Base-by-base conservation (phyloP, 1,140 invertebrate species). In the Frieseomelitta varia region DNA sequence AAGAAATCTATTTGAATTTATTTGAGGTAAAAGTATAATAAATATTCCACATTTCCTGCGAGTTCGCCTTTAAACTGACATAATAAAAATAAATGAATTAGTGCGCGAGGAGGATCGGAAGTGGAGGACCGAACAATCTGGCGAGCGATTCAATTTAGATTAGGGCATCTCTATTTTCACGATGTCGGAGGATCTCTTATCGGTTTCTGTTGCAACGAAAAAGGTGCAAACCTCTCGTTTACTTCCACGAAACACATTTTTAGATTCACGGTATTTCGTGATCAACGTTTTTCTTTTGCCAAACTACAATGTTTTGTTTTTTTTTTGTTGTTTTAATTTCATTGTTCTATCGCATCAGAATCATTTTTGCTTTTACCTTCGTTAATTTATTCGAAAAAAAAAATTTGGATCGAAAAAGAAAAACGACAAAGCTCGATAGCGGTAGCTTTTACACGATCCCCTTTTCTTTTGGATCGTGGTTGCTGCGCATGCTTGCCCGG, bases 81-180 rank as follows among this genome's bases (percentile, higher is more conserved):
- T 78, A 77, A 71, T 51, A 67, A 83, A 83, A 73, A 39, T 72
- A 67, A 79, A 83, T 27, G 86, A 88, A 73, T 73, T 65, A 65
- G 67, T 47, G 67, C 56, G 67, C n/a, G 47, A 30, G 61, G 69
- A 30, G 73, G 69, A 81, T 27, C 30, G 63, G 24, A 24, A 10
- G 51, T 14, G 84, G 61, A 51, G 30, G 53, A 58, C 34, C 30
- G 61, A n/a, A 30, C 24, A 55, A 80, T 51, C 19, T 30, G 27
- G 51, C 58, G 73, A 58, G 34, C 47, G 87, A 78, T 88, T 85
- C 86, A 78, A 87, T 87, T 88, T 87, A 88, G 77, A 87, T 71
- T 47, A 47, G 39, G 81, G 47, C 53, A 39, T 55, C 65, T 77
- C 61, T 84, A 73, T 87, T 67, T 63, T 30, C 19, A 12, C 78